Conservation (phyloP, 2,113 vertebrate genomes). For the Pogonocichla stellata region DNA sequence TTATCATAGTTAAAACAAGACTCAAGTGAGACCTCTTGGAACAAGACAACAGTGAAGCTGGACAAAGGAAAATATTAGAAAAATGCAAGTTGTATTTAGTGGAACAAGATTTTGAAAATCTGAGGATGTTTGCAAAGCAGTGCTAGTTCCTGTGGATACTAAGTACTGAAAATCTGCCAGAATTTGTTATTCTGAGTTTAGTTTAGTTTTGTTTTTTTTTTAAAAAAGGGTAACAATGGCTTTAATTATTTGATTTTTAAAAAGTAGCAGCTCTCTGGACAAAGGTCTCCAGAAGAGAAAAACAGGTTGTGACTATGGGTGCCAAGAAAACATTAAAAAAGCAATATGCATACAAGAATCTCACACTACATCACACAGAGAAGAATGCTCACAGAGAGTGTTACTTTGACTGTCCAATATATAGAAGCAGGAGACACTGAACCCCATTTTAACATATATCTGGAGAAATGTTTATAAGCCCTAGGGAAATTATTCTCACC, state of each 20-base stretch:
- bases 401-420: neutral
- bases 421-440: neutral
- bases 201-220: too few species aligned
- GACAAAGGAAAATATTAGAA: slow-evolving; percentile 8
- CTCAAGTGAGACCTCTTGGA: neutral
- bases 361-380: neutral
- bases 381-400: neutral
- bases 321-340: neutral
- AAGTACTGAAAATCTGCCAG: neutral
- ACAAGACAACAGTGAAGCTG: neutral
- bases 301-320: neutral
- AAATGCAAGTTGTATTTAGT: neutral
- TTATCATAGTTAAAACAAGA: neutral
- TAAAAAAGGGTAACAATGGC: neutral
- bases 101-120: neutral
- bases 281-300: neutral
- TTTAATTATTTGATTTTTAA: neutral
- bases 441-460: neutral
- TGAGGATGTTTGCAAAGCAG: neutral
- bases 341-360: neutral
- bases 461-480: neutral
- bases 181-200: neutral
- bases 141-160: neutral
- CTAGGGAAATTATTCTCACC: neutral
- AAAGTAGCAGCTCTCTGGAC: neutral